phyloP scores from a whole-genome alignment of 2,797 vertebrate species.

The Lutjanus argentimaculatus region DNA sequence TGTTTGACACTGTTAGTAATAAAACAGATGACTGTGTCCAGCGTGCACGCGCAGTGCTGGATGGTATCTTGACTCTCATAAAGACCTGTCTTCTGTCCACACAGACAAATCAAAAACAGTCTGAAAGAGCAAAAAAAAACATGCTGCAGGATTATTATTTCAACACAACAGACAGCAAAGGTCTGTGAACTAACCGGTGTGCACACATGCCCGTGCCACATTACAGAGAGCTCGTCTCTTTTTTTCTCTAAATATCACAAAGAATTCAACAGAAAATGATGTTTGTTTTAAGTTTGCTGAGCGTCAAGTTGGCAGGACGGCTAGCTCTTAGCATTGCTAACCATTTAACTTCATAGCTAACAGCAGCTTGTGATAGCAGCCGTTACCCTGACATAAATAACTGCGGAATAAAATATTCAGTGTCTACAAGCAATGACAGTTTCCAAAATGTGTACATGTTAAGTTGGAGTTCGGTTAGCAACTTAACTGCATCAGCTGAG shows the following conservation, averaged over 20 bases:
- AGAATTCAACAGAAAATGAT: rapidly evolving
- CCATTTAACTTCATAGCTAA: constrained; percentile 46
- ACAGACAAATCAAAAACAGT: neutral
- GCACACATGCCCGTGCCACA: neutral
- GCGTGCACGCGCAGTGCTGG: rapidly evolving
- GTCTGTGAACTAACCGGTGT: neutral
- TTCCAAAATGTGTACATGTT: neutral
- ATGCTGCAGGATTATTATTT: neutral
- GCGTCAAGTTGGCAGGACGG: constrained; percentile 33
- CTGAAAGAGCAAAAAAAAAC: neutral
- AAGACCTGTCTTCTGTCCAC: neutral
- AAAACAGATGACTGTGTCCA: neutral
- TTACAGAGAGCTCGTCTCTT: neutral
- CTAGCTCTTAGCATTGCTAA: constrained; percentile 67
- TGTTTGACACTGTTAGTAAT: neutral
- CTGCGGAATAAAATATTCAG: rapidly evolving
- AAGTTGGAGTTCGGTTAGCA: constrained; percentile 18
- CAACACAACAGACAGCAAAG: neutral
- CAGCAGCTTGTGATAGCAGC: constrained; percentile 3
- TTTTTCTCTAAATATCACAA: neutral
- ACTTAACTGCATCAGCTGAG: constrained; percentile 29
- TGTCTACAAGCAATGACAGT: rapidly evolving
- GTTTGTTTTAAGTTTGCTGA: constrained; percentile 34
- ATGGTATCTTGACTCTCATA: neutral
- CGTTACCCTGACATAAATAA: neutral